Conservation (phyloP, 2,113 vertebrate genomes). For the Python bivittatus region DNA sequence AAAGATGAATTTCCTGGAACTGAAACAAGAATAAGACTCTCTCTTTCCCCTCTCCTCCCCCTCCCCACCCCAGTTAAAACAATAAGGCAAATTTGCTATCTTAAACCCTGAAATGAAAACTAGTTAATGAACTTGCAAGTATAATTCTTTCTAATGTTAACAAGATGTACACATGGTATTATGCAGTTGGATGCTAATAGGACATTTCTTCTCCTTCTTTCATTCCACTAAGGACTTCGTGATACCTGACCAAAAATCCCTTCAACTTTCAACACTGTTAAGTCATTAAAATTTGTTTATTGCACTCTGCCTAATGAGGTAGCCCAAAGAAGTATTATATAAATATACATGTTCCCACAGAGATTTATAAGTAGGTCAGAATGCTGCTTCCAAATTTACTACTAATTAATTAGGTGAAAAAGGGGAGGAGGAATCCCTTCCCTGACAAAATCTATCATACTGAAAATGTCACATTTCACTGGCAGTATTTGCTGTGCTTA, state of each 20-base stretch:
- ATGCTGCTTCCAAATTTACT: slow-evolving; percentile 66
- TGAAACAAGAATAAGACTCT: neutral
- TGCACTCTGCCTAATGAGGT: slow-evolving; percentile 50
- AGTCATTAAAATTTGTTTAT: slow-evolving; percentile 64
- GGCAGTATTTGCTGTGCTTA: slow-evolving; percentile 30
- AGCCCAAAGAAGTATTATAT: slow-evolving; percentile 62
- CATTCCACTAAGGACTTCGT: slow-evolving; percentile 36
- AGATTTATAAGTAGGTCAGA: slow-evolving; percentile 71
- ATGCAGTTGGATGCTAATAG: slow-evolving; percentile 22
- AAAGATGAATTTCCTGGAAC: neutral
- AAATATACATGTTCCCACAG: slow-evolving; percentile 57
- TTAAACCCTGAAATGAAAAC: neutral
- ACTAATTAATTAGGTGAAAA: slow-evolving; percentile 72
- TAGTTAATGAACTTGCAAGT: neutral
- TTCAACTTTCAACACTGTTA: neutral
- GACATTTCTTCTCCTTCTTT: slow-evolving; percentile 24
- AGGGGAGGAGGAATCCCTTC: slow-evolving; percentile 55
- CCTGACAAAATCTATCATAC: slow-evolving; percentile 61
- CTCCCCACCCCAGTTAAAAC: neutral
- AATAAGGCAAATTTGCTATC: neutral
- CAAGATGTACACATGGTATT: slow-evolving; percentile 38
- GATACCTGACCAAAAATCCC: slow-evolving; percentile 30
- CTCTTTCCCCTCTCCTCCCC: too few species aligned
- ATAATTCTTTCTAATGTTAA: slow-evolving; percentile 46
- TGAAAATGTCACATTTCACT: slow-evolving; percentile 42